A percentile compares a stretch with the other conserved stretches of the same genome.
Conservation (phyloP, 2,797 vertebrate genomes). For the Falco berigora region DNA sequence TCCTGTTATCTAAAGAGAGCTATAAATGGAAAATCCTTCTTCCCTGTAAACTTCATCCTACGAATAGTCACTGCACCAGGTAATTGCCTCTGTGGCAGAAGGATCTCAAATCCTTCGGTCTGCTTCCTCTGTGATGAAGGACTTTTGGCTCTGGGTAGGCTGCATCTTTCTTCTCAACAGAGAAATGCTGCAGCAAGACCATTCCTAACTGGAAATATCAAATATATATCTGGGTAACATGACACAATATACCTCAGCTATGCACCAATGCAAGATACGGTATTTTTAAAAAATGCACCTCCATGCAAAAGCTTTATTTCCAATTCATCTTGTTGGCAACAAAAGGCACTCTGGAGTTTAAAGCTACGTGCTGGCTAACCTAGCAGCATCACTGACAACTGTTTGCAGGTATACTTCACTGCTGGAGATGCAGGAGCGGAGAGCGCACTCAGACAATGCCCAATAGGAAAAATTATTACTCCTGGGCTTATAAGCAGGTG, state of each 20-base stretch:
- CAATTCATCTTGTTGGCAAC: not conserved
- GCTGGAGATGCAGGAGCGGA: not conserved
- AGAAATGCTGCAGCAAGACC: not conserved
- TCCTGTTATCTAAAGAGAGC: not conserved
- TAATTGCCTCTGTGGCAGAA: not conserved
- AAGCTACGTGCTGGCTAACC: not conserved
- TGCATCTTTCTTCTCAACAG: not conserved
- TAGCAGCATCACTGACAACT: not conserved
- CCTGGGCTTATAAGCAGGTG: not conserved
- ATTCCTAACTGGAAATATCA: not conserved
- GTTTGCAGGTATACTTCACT: not conserved
- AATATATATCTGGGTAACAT: not conserved
- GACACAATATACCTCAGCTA: not conserved
- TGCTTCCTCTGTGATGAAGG: not conserved
- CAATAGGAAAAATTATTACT: not conserved
- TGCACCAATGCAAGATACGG: not conserved
- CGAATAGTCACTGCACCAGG: not conserved
- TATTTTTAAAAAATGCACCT: not conserved
- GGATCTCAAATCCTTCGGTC: not conserved
- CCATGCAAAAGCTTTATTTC: not conserved
- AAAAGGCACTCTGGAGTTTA: not conserved
- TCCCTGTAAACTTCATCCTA: not conserved
- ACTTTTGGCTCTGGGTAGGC: not conserved
- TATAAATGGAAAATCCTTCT: not conserved
- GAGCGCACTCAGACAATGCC: not conserved